Evolutionary conservation across 2,113 vertebrate species (phyloP).

Genomic region (Psilopsiagon aymara): DNA sequence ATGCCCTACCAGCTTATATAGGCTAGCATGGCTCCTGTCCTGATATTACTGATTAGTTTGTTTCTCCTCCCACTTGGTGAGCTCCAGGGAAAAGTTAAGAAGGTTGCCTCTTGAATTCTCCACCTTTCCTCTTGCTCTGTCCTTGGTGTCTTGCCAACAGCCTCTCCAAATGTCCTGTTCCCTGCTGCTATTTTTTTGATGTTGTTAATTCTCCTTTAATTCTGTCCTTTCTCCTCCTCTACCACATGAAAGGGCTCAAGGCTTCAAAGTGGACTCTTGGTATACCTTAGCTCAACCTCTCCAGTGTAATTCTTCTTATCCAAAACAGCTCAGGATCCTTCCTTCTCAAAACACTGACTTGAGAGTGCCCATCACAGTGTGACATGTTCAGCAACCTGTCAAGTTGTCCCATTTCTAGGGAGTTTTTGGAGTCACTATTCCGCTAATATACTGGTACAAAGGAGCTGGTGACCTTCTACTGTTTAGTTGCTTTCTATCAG

Average conservation of each 20-base stretch:
- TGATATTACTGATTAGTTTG: constrained; percentile 22
- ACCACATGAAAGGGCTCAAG: background rate
- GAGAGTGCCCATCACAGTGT: background rate
- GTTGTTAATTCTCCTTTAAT: background rate
- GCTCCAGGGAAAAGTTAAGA: background rate
- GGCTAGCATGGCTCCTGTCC: background rate
- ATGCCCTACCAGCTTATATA: constrained; percentile 38
- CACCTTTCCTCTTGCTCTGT: constrained; percentile 55
- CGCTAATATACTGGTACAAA: background rate
- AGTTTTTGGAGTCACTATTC: background rate
- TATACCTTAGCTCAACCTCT: background rate
- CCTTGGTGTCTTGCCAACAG: constrained; percentile 25
- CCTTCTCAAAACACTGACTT: background rate
- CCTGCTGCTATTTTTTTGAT: background rate
- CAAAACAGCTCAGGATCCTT: background rate
- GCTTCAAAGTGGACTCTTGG: background rate
- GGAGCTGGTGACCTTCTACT: background rate
- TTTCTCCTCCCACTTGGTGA: constrained; percentile 55
- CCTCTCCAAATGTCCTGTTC: background rate
- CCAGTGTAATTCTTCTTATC: background rate
- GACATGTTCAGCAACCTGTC: background rate
- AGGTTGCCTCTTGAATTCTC: constrained; percentile 34
- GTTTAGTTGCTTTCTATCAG: background rate
- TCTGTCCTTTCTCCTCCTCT: background rate
- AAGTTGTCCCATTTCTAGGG: background rate